Evolutionary conservation across 2,888 invertebrate genomes (phyloP).

Genomic region (Alloscopus bannaensis): DNA sequence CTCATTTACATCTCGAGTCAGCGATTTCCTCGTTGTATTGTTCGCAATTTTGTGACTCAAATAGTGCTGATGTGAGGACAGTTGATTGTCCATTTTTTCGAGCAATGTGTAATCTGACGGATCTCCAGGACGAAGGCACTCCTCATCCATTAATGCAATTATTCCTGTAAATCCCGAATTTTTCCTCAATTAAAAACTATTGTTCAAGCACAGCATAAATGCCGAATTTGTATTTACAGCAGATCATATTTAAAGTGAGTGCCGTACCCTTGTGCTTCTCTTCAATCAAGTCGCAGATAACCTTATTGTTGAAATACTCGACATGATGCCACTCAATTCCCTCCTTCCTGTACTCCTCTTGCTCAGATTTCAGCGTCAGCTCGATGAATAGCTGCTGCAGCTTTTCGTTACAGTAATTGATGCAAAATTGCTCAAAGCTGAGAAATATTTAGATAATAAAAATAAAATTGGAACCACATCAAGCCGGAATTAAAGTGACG

Average conservation of each 20-base stretch:
- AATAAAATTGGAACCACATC: background rate
- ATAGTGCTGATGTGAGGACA: slow-evolving; percentile 88
- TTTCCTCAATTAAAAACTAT: too few relatives aligned
- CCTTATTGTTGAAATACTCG: slow-evolving; percentile 93
- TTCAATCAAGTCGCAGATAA: slow-evolving; percentile 94
- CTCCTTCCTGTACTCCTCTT: slow-evolving; percentile 93
- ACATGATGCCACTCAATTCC: slow-evolving; percentile 94
- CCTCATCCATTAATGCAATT: slow-evolving; percentile 91
- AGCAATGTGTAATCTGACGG: slow-evolving; percentile 89
- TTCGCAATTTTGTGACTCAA: slow-evolving; percentile 87
- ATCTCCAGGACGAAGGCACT: slow-evolving; percentile 92
- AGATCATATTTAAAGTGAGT: too few relatives aligned
- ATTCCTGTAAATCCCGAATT: too few relatives aligned
- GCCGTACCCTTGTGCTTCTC: slow-evolving; percentile 87
- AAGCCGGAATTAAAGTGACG: too few relatives aligned
- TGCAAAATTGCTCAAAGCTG: slow-evolving; percentile 94
- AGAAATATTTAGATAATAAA: background rate
- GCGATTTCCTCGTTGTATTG: slow-evolving; percentile 84
- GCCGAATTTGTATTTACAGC: too few relatives aligned
- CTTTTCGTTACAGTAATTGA: slow-evolving; percentile 97
- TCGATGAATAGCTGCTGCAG: slow-evolving; percentile 95
- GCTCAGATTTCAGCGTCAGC: slow-evolving; percentile 91
- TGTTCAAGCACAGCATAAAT: too few relatives aligned
- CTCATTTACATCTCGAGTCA: slow-evolving; percentile 85
- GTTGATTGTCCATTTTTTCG: slow-evolving; percentile 84